Evolutionary conservation across 2,797 vertebrate genomes (phyloP), one percentile per base, ranked within the genome.

Genomic region (Muscicapa comitata): DNA sequence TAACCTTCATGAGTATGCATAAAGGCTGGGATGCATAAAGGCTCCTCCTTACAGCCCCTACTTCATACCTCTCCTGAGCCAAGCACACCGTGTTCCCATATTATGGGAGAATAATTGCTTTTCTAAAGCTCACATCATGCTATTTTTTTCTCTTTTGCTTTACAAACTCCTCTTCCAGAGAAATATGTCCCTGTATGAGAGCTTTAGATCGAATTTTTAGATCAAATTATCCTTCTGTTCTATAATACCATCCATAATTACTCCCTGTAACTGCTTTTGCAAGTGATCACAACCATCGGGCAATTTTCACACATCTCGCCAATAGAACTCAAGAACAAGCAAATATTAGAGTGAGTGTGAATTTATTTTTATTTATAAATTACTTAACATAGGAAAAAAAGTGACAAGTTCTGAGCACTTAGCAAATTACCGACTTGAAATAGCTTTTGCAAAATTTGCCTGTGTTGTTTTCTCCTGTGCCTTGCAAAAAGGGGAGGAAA

Each of bases 161-260:
- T 96, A 93, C 88, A 96, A 91, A 96, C 87, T 96, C 83, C 33
- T 86, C 81, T 93, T 68, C 61, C 79, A 73, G 54, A 93, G 91
- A 95, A 97, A 96, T 94, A 94, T 67, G 61, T 93, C 94, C 89
- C 92, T 82, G 58, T 15, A 78, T 11, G 2, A 94, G 86, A 95
- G 93, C 93, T 96, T 97, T 96, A 97, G 96, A 97, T 96, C 75
- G 26, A 94, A 95, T 96, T 96, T 97, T 97, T 97, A 95, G 95
- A 97, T 97, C 92, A 97, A 97, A 97, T 96, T 97, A 96, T 94
- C 92, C 91, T 97, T 95, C 94, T 97, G 94, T 95, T 97, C 94
- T 77, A 94, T 96, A 96, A 93, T 93, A 79, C 95, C 91, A 88
- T 88, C 89, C 29, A 2, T 97, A 97, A 96, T 97, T 97, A 94